A percentile compares a stretch with the other conserved stretches of the same genome.
phyloP scores from a whole-genome alignment of 2,797 vertebrate genomes.

The Thamnophis elegans region DNA sequence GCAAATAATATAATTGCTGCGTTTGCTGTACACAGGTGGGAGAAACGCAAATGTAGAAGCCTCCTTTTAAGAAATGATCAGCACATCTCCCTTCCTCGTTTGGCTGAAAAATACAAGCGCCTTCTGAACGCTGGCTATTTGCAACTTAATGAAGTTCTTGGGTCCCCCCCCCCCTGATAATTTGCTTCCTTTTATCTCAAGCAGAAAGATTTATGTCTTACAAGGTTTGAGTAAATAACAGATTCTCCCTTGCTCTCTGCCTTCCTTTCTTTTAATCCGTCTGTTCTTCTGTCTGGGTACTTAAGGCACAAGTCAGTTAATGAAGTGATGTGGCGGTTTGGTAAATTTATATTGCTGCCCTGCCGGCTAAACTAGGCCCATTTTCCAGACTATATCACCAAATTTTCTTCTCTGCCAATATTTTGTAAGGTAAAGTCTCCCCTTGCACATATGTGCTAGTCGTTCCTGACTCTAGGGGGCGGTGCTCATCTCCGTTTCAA shows the following conservation, averaged over 20 bases:
- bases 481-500: too few species aligned
- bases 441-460: too few species aligned
- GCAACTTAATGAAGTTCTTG: constrained; percentile 63
- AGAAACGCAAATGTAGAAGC: constrained; percentile 71
- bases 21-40: constrained; percentile 69
- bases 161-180: constrained; percentile 33
- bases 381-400: neutral
- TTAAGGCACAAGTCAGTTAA: neutral
- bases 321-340: neutral
- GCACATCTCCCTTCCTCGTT: constrained; percentile 22
- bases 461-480: too few species aligned
- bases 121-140: constrained; percentile 46
- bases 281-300: neutral
- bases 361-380: neutral
- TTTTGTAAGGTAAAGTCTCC: neutral
- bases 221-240: too few species aligned
- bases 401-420: neutral
- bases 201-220: neutral
- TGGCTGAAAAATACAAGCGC: constrained; percentile 14
- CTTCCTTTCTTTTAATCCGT: neutral
- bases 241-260: neutral
- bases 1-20: constrained; percentile 75
- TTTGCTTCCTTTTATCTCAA: neutral
- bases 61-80: constrained; percentile 36
- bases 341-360: neutral